Conservation (phyloP, 2,888 invertebrate genomes). For the Taenaris catops region DNA sequence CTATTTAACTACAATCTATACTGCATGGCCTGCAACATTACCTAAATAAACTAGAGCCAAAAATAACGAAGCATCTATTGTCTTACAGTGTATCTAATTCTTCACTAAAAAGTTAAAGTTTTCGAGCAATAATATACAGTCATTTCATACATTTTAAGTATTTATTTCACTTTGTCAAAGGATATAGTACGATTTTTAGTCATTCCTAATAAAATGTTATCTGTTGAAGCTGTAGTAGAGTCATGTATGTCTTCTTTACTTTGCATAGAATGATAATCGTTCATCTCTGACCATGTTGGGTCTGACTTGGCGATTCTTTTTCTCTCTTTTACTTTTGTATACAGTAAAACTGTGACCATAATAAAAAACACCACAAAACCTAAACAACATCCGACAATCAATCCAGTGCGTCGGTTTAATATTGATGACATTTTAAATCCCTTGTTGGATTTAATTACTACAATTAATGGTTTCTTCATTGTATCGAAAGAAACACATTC, state of each 20-base stretch:
- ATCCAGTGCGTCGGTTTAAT: constrained; percentile 62
- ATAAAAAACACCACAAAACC: constrained; percentile 68
- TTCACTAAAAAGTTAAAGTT: background rate
- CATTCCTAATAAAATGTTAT: constrained; percentile 72
- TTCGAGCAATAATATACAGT: background rate
- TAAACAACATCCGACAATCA: constrained; percentile 68
- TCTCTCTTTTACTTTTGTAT: constrained; percentile 70
- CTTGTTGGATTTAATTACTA: constrained; percentile 46
- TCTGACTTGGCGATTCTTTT: constrained; percentile 70
- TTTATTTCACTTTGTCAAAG: constrained; percentile 44
- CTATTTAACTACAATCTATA: constrained; percentile 8
- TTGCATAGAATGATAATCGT: constrained; percentile 68
- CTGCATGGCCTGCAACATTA: constrained; percentile 5
- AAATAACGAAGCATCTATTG: constrained; percentile 9
- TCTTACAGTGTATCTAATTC: constrained; percentile 1
- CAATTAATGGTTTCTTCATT: constrained; percentile 43
- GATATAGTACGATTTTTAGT: constrained; percentile 56
- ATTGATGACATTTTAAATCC: constrained; percentile 51
- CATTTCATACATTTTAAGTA: background rate
- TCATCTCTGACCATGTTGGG: constrained; percentile 69
- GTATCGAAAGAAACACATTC: constrained; percentile 68
- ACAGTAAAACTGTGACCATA: constrained; percentile 64
- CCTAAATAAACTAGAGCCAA: constrained; percentile 7
- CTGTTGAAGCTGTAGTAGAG: constrained; percentile 67
- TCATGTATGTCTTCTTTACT: constrained; percentile 70